These are phyloP conservation scores for Anolis sagrei DNA, from an alignment of 2,113 vertebrate genomes.

Conservation along the genomic window DNA sequence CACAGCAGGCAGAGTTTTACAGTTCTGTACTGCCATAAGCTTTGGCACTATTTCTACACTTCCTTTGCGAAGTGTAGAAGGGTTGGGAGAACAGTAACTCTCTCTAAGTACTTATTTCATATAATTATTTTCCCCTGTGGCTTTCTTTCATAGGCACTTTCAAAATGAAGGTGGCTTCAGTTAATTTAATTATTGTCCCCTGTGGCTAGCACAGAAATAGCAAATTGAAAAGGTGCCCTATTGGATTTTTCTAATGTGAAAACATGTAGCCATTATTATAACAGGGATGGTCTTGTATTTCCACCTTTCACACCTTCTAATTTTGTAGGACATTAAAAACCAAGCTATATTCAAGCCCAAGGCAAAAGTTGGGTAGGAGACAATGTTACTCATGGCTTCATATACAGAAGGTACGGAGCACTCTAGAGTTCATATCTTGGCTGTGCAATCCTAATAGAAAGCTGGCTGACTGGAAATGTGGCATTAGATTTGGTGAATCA, in stretches of 20 bases:
- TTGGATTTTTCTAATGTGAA: background rate
- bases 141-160: constrained; percentile 24
- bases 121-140: constrained; percentile 25
- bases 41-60: background rate
- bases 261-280: constrained; percentile 19
- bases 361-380: background rate
- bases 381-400: background rate
- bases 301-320: background rate
- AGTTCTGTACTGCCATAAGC: background rate
- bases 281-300: background rate
- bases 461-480: background rate
- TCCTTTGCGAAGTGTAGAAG: constrained; percentile 20
- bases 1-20: background rate
- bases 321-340: background rate
- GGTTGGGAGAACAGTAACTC: background rate
- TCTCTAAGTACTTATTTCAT: constrained; percentile 34
- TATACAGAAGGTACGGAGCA: background rate
- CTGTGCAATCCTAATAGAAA: background rate
- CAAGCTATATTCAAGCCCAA: constrained; percentile 4
- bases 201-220: background rate
- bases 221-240: background rate
- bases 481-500: no score
- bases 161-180: constrained; percentile 35
- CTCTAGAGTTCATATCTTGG: no score
- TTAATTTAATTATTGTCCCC: constrained; percentile 26